phyloP scores from a whole-genome alignment of 1,140 invertebrate genomes.

The Drosophila nasuta region DNA sequence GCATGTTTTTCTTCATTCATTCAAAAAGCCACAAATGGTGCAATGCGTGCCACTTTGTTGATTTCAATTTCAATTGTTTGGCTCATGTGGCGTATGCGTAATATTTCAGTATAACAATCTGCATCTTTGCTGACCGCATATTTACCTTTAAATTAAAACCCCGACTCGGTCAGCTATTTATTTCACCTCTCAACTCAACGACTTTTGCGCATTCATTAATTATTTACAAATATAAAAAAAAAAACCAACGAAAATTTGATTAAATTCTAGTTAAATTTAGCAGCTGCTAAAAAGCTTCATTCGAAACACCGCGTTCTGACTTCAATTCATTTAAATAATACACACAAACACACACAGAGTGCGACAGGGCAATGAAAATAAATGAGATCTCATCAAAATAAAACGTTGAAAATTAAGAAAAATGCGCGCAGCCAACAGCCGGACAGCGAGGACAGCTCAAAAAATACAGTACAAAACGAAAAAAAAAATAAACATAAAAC shows the following conservation, averaged over 20 bases:
- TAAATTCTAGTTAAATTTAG: conserved; percentile 24
- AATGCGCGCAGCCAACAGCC: conserved; percentile 53
- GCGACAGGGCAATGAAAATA: conserved; percentile 72
- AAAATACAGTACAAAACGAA: background rate
- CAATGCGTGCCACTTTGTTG: conserved; percentile 2
- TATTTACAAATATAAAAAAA: background rate
- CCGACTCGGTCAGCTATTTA: conserved; percentile 6
- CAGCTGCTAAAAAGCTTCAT: conserved; percentile 34
- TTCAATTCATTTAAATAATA: conserved; percentile 56
- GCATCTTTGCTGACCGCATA: conserved; percentile 1
- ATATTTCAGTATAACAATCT: conserved; percentile 28
- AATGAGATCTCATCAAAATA: conserved; percentile 79
- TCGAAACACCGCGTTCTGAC: conserved; percentile 37
- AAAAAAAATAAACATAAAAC: conserved; percentile 41
- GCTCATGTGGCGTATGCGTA: conserved; percentile 53
- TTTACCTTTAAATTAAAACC: conserved; percentile 39
- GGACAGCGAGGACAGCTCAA: conserved; percentile 44
- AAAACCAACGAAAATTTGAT: conserved; percentile 4
- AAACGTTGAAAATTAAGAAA: conserved; percentile 81
- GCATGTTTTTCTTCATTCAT: background rate
- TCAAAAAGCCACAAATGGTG: background rate
- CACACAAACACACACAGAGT: background rate
- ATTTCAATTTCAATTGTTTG: conserved; percentile 21
- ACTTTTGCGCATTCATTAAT: conserved; percentile 19
- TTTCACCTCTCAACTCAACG: background rate